Percentiles rank a stretch among this genome's conserved stretches.
phyloP scores from a whole-genome alignment of 2,888 invertebrate genomes.

The Lithophane ornitopus region DNA sequence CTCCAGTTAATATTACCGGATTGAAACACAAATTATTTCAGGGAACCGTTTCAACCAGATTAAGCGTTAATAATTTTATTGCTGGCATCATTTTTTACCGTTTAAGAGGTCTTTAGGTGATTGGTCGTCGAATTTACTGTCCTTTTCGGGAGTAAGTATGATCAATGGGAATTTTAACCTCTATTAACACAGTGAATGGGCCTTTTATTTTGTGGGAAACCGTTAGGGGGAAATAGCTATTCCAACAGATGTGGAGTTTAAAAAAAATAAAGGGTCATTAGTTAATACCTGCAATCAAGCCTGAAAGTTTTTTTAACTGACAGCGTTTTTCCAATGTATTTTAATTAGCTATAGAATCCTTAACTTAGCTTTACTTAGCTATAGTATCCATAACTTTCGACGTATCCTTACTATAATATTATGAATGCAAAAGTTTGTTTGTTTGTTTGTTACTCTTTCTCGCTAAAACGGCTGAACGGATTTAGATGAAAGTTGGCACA shows the following conservation, averaged over 20 bases:
- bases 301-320: too few species aligned
- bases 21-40: constrained; percentile 71
- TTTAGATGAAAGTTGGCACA: too few species aligned
- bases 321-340: too few species aligned
- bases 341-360: too few species aligned
- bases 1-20: constrained; percentile 62
- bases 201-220: not conserved
- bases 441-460: too few species aligned
- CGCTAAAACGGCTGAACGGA: too few species aligned
- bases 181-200: not conserved
- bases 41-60: constrained; percentile 78
- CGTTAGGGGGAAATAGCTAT: not conserved
- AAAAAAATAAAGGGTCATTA: not conserved
- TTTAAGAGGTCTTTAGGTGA: constrained; percentile 68
- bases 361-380: too few species aligned
- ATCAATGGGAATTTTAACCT: constrained; percentile 37
- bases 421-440: too few species aligned
- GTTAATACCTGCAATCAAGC: too few species aligned
- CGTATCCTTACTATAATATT: too few species aligned
- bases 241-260: not conserved
- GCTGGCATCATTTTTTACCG: constrained; percentile 71
- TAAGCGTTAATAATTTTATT: constrained; percentile 78
- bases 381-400: too few species aligned
- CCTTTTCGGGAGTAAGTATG: constrained; percentile 56
- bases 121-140: constrained; percentile 65